A percentile compares a stretch with the other conserved stretches of the same genome.
Conservation (phyloP, 2,888 invertebrate genomes). For the Bellardia bayeri region DNA sequence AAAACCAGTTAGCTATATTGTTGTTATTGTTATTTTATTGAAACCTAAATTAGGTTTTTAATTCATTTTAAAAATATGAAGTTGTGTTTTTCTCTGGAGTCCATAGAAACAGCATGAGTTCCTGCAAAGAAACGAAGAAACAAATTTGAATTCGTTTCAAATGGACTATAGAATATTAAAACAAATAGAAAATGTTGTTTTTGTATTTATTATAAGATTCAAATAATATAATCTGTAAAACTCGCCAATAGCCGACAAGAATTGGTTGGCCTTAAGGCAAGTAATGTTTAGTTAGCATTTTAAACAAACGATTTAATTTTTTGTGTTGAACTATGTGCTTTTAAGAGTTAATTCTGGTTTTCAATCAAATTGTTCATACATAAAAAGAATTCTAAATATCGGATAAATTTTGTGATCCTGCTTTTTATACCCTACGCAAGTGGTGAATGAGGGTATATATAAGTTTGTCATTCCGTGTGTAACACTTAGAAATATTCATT, state of each 20-base stretch:
- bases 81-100: slow-evolving; percentile 25
- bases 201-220: slow-evolving; percentile 8
- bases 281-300: background rate
- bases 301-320: background rate
- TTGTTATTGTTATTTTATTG: slow-evolving; percentile 47
- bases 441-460: too few relatives aligned
- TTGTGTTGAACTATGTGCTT: background rate
- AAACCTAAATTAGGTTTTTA: slow-evolving; percentile 56
- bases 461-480: too few relatives aligned
- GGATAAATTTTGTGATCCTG: too few relatives aligned
- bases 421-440: too few relatives aligned
- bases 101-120: slow-evolving; percentile 61
- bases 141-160: slow-evolving; percentile 21
- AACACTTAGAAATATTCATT: too few relatives aligned
- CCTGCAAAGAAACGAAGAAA: slow-evolving; percentile 5
- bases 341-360: background rate
- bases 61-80: slow-evolving; percentile 51
- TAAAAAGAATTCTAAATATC: too few relatives aligned
- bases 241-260: slow-evolving; percentile 14
- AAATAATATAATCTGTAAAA: slow-evolving; percentile 44
- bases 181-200: slow-evolving; percentile 17
- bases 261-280: background rate
- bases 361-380: too few relatives aligned
- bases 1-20: slow-evolving; percentile 36
- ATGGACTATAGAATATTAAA: slow-evolving; percentile 9